These are phyloP conservation scores for Reinhardtius hippoglossoides DNA, from an alignment of 2,113 vertebrate genomes.

Conservation along the genomic window DNA sequence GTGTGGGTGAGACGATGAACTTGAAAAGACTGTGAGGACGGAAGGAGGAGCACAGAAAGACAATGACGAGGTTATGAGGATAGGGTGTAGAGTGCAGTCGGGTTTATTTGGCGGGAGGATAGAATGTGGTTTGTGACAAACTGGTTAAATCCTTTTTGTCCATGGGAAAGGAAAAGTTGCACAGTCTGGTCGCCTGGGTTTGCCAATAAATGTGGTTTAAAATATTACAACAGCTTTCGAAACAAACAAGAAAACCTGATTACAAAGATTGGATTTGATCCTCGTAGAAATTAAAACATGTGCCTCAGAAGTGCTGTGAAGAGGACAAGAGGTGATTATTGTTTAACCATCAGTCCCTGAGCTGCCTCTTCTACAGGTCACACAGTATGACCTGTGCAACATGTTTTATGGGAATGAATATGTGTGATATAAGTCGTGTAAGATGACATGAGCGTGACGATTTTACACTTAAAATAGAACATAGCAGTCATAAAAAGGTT, in stretches of 20 bases:
- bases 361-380: neutral
- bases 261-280: too few relatives aligned
- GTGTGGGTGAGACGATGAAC: neutral
- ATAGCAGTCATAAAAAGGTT: neutral
- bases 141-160: neutral
- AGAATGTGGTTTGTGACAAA: neutral
- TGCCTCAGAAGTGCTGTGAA: too few relatives aligned
- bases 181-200: neutral
- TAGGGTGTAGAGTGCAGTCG: neutral
- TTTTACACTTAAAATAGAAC: neutral
- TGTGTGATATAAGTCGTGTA: neutral
- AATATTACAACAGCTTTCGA: neutral
- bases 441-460: neutral
- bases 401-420: neutral
- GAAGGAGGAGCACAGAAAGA: neutral
- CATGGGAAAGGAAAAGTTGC: neutral
- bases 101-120: neutral
- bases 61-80: neutral
- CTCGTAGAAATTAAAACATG: too few relatives aligned
- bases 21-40: neutral
- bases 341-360: too few relatives aligned
- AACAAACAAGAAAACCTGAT: neutral
- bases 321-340: too few relatives aligned
- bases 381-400: neutral
- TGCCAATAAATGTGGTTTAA: neutral